Evolutionary conservation across 2,888 invertebrate species (phyloP), one percentile per base, ranked within the genome.

Genomic region (Homarus gammarus): DNA sequence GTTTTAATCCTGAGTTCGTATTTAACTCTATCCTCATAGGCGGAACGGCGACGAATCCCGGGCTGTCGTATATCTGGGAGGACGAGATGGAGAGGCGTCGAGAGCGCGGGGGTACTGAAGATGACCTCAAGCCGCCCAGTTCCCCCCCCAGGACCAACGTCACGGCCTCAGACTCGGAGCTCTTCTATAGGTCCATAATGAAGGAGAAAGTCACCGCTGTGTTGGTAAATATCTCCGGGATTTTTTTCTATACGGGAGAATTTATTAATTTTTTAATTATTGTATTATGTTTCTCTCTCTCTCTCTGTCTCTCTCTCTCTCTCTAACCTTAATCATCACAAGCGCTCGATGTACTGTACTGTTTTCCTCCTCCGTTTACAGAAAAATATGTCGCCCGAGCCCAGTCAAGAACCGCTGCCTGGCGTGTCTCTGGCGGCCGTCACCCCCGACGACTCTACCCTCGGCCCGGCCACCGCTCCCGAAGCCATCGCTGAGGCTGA

Each of bases 61-160:
- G 92, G 27, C 79, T 92, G 38, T 56, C 90, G 5, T 89, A 91
- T 27, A 92, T 92, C n/a, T 92, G 92, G 92, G 91, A 91, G 56
- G 92, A 92, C 61, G 92, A 92, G 44, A 33, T 89, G 31, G 90
- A 89, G 64, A 89, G 92, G 22, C 75, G 64, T n/a, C 68, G 49
- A 64, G 72, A 49, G 22, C 75, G 49, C 27, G 84, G 90, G 18
- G 73, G 70, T 10, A 70, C 79, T 15, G 27, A 64, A 27, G 78
- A 86, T n/a, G 92, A 92, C 38, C 81, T 92, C 1, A 68, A 72
- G 27, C 92, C 92, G 12, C 92, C 92, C 1, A 79, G 44, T 27
- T 92, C 92, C 27, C 92, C 92, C 10, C 90, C 90, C 18, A 85
- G 92, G 22, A 70, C 68, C 6, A 64, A 84, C 10, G 72, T 92